Conservation (phyloP, 2,113 vertebrate genomes). For the Chascanopsetta lugubris region DNA sequence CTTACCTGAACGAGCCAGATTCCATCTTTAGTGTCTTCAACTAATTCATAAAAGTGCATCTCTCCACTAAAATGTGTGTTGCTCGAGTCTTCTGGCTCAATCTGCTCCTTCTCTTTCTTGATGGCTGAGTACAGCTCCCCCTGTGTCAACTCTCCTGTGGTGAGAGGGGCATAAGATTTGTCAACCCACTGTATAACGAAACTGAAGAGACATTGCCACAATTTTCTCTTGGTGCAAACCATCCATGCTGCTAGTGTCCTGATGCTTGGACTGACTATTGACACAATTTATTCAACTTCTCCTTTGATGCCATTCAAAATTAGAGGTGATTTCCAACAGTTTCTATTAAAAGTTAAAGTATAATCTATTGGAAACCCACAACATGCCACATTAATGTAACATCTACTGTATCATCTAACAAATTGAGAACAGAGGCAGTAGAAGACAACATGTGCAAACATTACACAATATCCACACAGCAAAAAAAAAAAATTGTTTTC, state of each 20-base stretch:
- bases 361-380: too few relatives aligned
- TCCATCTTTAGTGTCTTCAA: constrained; percentile 98
- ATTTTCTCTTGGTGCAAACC: background rate
- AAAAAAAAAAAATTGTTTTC: too few relatives aligned
- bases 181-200: background rate
- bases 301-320: background rate
- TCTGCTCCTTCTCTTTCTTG: constrained; percentile 90
- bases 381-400: too few relatives aligned
- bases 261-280: too few relatives aligned
- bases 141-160: constrained; percentile 92
- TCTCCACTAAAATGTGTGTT: constrained; percentile 96
- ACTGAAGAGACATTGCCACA: background rate
- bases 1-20: constrained; percentile 98
- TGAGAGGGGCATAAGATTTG: background rate
- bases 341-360: too few relatives aligned
- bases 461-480: too few relatives aligned
- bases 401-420: too few relatives aligned
- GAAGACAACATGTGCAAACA: too few relatives aligned
- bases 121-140: constrained; percentile 98
- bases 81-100: constrained; percentile 81
- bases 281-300: background rate
- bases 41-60: constrained; percentile 98
- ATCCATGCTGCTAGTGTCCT: background rate
- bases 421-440: too few relatives aligned
- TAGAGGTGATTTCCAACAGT: too few relatives aligned